A percentile compares a stretch with the other conserved stretches of the same genome.
Conservation (phyloP, 2,888 invertebrate species). For the Boloria euphrosyne region DNA sequence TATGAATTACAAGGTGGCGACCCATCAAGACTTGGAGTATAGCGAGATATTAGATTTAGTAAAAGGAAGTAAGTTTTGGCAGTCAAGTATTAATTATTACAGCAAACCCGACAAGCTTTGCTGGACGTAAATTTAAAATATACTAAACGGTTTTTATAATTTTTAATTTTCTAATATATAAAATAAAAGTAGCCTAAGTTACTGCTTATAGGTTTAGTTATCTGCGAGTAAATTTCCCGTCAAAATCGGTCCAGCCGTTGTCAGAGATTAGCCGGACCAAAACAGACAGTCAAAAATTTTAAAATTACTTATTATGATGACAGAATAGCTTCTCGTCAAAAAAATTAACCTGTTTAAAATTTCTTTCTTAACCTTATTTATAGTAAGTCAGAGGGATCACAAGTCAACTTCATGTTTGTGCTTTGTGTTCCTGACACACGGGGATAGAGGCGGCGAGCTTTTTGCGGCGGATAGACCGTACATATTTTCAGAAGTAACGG, state of each 20-base stretch:
- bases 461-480: constrained; percentile 59
- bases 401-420: constrained; percentile 58
- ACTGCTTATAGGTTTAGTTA: no score
- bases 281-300: no score
- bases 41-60: constrained; percentile 50
- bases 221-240: no score
- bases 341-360: not conserved
- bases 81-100: not conserved
- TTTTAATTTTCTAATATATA: no score
- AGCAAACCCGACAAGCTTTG: no score
- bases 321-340: not conserved
- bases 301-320: no score
- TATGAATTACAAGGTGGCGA: constrained; percentile 52
- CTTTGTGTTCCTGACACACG: constrained; percentile 62
- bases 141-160: no score
- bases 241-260: no score
- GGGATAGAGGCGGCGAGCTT: constrained; percentile 52
- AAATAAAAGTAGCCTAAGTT: no score
- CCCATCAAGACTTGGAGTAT: constrained; percentile 50
- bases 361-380: constrained; percentile 23
- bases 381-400: constrained; percentile 59
- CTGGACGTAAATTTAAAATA: no score
- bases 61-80: constrained; percentile 44
- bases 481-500: constrained; percentile 50
- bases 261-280: no score